These are phyloP conservation scores for Neolamprologus hecqui DNA, from an alignment of 2,113 vertebrate genomes.

Conservation along the genomic window DNA sequence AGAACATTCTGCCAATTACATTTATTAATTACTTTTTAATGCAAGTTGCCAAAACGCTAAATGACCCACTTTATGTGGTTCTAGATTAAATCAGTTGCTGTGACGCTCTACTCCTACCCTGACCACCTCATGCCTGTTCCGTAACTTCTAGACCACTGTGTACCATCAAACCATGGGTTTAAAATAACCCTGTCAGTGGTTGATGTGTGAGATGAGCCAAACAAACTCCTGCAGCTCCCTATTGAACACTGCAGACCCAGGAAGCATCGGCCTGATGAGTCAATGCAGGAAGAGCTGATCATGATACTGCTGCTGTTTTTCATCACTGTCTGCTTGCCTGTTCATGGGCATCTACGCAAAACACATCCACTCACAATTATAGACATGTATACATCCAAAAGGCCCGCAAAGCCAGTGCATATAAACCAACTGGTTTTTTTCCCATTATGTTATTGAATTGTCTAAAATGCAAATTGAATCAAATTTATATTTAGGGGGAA, in stretches of 20 bases:
- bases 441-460: neutral
- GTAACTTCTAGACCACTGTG: neutral
- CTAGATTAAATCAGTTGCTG: neutral
- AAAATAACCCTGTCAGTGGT: constrained; percentile 29
- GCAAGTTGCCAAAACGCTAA: neutral
- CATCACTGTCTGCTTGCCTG: constrained; percentile 24
- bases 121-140: neutral
- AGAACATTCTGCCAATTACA: neutral
- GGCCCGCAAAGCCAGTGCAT: rapidly evolving
- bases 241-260: constrained; percentile 9
- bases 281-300: constrained; percentile 40
- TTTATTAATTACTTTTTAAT: neutral
- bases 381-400: neutral
- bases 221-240: constrained; percentile 22
- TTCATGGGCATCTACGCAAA: neutral
- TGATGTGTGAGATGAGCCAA: constrained; percentile 20
- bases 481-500: neutral
- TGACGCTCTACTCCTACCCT: neutral
- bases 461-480: neutral
- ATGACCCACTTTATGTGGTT: neutral
- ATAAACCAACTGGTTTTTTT: rapidly evolving
- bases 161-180: neutral
- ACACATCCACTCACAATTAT: neutral
- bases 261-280: constrained; percentile 26
- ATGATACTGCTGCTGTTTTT: constrained; percentile 27